Percentiles rank a stretch among this genome's conserved stretches.
phyloP scores from a whole-genome alignment of 2,113 vertebrate species.

The Phainopepla nitens region DNA sequence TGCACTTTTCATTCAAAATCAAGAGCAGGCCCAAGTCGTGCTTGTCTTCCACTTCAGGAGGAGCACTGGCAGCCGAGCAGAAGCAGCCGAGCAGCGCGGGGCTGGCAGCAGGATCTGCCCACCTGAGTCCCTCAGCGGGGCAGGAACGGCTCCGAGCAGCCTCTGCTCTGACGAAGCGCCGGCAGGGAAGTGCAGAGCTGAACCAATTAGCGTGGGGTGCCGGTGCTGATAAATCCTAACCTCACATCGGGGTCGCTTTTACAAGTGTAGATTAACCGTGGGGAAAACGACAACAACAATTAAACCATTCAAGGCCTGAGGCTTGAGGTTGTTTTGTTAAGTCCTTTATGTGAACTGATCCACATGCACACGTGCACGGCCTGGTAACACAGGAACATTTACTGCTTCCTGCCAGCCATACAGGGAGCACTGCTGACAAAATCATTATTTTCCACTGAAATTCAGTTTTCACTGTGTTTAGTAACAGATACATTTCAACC shows the following conservation, averaged over 20 bases:
- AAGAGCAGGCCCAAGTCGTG: fast-evolving
- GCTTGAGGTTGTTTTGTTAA: background rate
- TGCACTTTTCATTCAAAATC: background rate
- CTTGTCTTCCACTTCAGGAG: background rate
- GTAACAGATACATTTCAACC: background rate
- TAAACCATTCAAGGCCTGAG: background rate
- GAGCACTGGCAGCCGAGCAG: fast-evolving
- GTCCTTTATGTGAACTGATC: background rate
- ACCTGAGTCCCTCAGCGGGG: background rate
- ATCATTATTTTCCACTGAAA: background rate
- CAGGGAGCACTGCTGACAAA: background rate
- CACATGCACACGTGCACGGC: background rate
- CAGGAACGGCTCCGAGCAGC: background rate
- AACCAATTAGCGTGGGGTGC: background rate
- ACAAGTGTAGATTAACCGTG: background rate
- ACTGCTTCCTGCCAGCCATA: background rate
- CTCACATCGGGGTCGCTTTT: background rate
- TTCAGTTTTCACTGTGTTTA: background rate
- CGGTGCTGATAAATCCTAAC: background rate
- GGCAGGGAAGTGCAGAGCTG: background rate
- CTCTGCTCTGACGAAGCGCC: background rate
- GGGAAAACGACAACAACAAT: conserved; percentile 23
- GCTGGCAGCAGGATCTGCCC: background rate
- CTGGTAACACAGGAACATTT: background rate
- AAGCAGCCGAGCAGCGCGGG: fast-evolving